Conservation (phyloP, 2,888 invertebrate genomes). For the Tupiocoris notatus region DNA sequence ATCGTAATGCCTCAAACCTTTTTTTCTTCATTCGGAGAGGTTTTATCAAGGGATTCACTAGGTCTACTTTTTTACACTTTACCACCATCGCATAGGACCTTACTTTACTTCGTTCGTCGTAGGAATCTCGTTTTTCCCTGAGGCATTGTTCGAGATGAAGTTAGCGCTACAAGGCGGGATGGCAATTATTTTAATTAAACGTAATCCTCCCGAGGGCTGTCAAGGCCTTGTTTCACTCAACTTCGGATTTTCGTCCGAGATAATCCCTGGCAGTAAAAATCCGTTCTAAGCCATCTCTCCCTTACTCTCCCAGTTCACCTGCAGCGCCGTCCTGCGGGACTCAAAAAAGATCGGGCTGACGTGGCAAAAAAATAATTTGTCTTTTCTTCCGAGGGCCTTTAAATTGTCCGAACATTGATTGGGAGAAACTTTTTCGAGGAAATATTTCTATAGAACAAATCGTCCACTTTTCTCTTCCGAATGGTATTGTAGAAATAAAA, state of each 20-base stretch:
- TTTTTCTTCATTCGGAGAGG: background rate
- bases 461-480: too few species aligned
- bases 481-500: too few species aligned
- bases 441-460: too few species aligned
- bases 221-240: constrained; percentile 1
- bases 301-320: background rate
- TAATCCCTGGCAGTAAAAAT: constrained; percentile 2
- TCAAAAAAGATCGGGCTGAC: background rate
- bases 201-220: constrained; percentile 4
- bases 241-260: background rate
- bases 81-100: background rate
- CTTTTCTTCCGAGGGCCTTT: background rate
- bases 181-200: constrained; percentile 1
- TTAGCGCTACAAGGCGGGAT: background rate
- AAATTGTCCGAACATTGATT: too few species aligned
- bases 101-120: constrained; percentile 1
- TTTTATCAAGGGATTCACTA: background rate
- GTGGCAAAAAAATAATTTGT: background rate
- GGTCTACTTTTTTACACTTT: background rate
- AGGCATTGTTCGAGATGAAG: background rate
- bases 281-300: background rate
- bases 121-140: background rate
- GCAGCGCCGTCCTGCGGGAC: background rate
- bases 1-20: background rate
- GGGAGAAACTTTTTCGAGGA: too few species aligned